Evolutionary conservation across 2,797 vertebrate species (phyloP).

Genomic region (Peromyscus attwateri): DNA sequence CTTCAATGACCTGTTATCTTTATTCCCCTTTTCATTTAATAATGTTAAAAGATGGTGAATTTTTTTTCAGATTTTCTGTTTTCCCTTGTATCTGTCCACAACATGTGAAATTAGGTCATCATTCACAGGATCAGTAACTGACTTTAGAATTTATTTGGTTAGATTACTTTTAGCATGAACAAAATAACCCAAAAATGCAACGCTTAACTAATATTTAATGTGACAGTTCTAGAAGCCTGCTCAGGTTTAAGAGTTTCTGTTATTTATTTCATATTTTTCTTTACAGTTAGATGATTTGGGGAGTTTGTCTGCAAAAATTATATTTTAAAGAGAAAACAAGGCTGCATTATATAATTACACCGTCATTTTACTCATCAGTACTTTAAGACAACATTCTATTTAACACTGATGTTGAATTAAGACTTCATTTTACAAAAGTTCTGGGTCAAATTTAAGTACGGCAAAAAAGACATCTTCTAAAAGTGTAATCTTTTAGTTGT

Average conservation of each 20-base stretch:
- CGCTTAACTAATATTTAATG: constrained; percentile 12
- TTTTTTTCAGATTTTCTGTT: neutral
- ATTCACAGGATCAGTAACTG: neutral
- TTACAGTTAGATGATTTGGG: neutral
- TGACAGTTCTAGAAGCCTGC: neutral
- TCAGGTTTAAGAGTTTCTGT: neutral
- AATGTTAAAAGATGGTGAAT: neutral
- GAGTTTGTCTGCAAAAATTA: constrained; percentile 9
- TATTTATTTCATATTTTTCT: neutral
- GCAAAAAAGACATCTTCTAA: neutral
- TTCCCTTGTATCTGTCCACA: neutral
- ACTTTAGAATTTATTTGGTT: constrained; percentile 36
- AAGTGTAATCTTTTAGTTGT: constrained; percentile 47
- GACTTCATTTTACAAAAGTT: constrained; percentile 28
- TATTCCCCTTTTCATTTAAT: neutral
- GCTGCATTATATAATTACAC: neutral
- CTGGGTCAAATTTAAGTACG: constrained; percentile 20
- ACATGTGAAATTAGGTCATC: neutral
- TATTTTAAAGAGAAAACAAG: neutral
- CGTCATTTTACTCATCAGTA: neutral
- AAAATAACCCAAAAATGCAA: constrained; percentile 4
- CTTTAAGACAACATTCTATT: neutral
- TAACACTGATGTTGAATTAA: constrained; percentile 22
- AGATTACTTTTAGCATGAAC: neutral
- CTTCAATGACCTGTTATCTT: neutral